phyloP scores from a whole-genome alignment of 2,113 vertebrate genomes.

The Bubo bubo region DNA sequence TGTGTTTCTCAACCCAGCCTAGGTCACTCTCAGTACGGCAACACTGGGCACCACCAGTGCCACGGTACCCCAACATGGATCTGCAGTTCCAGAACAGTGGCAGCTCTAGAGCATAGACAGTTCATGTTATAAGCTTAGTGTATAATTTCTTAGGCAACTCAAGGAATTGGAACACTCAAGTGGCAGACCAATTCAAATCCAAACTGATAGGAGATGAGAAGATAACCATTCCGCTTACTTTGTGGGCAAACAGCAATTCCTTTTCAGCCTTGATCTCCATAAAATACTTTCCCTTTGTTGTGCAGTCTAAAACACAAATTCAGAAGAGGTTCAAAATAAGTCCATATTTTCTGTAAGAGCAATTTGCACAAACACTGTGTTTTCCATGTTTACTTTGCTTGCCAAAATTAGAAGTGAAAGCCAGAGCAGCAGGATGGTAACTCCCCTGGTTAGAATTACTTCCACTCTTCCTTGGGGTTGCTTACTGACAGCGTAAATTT shows the following conservation, averaged over 20 bases:
- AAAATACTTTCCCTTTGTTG: background rate
- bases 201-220: background rate
- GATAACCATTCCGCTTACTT: background rate
- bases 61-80: rapidly evolving
- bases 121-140: rapidly evolving
- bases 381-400: conserved; percentile 50
- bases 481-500: conserved; percentile 44
- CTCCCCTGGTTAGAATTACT: conserved; percentile 52
- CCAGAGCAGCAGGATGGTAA: conserved; percentile 55
- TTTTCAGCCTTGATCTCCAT: background rate
- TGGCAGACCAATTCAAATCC: background rate
- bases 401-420: conserved; percentile 66
- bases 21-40: too few relatives aligned
- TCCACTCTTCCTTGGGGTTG: conserved; percentile 42
- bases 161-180: background rate
- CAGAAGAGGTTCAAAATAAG: background rate
- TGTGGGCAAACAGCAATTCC: background rate
- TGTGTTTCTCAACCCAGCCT: background rate
- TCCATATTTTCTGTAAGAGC: background rate
- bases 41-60: background rate
- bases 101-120: background rate
- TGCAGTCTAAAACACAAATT: background rate
- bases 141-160: background rate
- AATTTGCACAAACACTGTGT: background rate
- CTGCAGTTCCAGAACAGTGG: background rate